Evolutionary conservation across 1,140 invertebrate genomes (phyloP).

Genomic region (Ips typographus): DNA sequence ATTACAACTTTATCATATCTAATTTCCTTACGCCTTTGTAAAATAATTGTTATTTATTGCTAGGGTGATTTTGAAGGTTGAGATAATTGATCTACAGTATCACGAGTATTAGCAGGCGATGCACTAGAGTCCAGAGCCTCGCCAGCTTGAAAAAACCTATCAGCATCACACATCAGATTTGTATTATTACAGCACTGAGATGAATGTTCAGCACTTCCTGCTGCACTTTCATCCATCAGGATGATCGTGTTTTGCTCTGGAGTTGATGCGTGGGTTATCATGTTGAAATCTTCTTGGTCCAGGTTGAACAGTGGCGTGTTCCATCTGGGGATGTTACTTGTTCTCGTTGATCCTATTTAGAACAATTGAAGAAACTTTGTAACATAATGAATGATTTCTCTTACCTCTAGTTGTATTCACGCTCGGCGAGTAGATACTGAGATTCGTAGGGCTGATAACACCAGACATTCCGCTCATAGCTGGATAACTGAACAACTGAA

Average conservation of each 20-base stretch:
- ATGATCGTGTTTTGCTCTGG: conserved; percentile 67
- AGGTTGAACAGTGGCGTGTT: conserved; percentile 83
- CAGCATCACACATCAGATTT: conserved; percentile 50
- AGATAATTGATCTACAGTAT: conserved; percentile 30
- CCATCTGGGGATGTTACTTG: conserved; percentile 77
- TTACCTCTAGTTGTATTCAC: conserved; percentile 57
- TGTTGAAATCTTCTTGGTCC: conserved; percentile 92
- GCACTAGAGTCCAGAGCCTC: conserved; percentile 45
- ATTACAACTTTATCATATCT: background rate
- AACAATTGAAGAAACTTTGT: background rate
- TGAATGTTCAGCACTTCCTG: conserved; percentile 40
- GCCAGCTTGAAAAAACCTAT: conserved; percentile 50
- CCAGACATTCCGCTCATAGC: conserved; percentile 79
- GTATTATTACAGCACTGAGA: conserved; percentile 49
- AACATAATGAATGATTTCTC: too few species aligned
- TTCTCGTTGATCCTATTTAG: conserved; percentile 54
- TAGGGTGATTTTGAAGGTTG: conserved; percentile 33
- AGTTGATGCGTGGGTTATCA: conserved; percentile 74
- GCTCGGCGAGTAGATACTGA: conserved; percentile 83
- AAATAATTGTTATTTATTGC: conserved; percentile 10
- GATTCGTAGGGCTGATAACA: conserved; percentile 87
- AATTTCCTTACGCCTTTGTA: too few species aligned
- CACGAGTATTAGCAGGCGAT: conserved; percentile 11
- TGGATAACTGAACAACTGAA: conserved; percentile 87
- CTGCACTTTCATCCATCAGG: conserved; percentile 65